A percentile compares a stretch with the other conserved stretches of the same genome.
Conservation (phyloP, 2,888 invertebrate genomes). For the Epsilonema sp. region DNA sequence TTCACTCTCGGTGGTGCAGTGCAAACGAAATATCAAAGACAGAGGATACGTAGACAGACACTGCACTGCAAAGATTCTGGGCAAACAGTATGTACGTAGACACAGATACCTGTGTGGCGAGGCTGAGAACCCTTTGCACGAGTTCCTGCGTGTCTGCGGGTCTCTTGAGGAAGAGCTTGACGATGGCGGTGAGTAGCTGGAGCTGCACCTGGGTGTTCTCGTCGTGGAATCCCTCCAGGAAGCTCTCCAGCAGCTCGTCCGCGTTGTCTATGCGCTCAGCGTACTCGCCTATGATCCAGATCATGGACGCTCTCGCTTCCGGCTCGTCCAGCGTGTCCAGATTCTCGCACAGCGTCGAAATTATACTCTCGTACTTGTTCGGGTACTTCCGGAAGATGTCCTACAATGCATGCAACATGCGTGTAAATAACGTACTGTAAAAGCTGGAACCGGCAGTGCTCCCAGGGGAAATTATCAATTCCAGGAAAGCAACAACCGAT, state of each 20-base stretch:
- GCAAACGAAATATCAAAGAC: no score
- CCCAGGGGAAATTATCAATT: no score
- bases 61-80: no score
- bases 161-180: slow-evolving; percentile 88
- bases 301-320: slow-evolving; percentile 95
- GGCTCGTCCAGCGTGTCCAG: slow-evolving; percentile 95
- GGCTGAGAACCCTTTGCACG: slow-evolving; percentile 59
- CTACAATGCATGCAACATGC: slow-evolving; percentile 18
- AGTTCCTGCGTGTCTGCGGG: slow-evolving; percentile 95
- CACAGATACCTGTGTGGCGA: slow-evolving; percentile 36
- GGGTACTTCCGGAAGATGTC: slow-evolving; percentile 58
- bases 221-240: slow-evolving; percentile 88
- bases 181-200: slow-evolving; percentile 87
- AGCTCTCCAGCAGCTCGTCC: slow-evolving; percentile 87
- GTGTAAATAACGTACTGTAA: neutral
- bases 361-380: slow-evolving; percentile 98
- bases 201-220: slow-evolving; percentile 85
- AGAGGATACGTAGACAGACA: no score
- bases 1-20: no score
- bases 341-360: slow-evolving; percentile 94
- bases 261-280: slow-evolving; percentile 98
- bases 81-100: no score
- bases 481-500: no score
- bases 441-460: no score
- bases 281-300: slow-evolving; percentile 72